Evolutionary conservation across 2,888 invertebrate species (phyloP).

Genomic region (Rhagophthalmus giganteus): DNA sequence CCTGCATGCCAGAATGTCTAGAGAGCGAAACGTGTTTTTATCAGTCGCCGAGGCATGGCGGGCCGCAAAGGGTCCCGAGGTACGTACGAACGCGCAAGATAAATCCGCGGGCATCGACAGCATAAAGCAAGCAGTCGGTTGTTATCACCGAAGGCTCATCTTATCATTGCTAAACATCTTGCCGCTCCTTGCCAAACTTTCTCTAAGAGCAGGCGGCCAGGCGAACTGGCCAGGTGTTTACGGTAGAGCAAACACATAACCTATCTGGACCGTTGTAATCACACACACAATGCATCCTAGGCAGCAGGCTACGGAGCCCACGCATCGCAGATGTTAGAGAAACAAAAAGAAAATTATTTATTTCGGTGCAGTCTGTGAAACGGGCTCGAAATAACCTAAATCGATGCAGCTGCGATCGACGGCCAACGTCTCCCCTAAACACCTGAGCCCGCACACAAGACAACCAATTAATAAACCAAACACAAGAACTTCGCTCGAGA

Average conservation of each 20-base stretch:
- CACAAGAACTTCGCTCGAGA: conserved; percentile 21
- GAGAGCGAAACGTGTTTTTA: conserved; percentile 28
- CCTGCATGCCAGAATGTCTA: conserved; percentile 26
- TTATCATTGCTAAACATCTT: conserved; percentile 44
- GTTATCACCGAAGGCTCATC: conserved; percentile 49
- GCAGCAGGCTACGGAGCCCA: conserved; percentile 40
- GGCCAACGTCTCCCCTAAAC: conserved; percentile 15
- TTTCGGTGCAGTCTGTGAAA: conserved; percentile 47
- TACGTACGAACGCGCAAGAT: too few species aligned
- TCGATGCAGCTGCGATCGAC: conserved; percentile 42
- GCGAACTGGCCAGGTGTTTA: conserved; percentile 28
- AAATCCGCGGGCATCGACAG: conserved; percentile 18
- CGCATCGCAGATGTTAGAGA: conserved; percentile 47
- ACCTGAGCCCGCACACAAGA: neutral
- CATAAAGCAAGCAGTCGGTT: conserved; percentile 35
- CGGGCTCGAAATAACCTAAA: conserved; percentile 41
- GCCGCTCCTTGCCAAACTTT: conserved; percentile 54
- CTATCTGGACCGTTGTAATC: conserved; percentile 47
- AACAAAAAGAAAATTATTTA: conserved; percentile 49
- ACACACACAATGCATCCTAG: conserved; percentile 45
- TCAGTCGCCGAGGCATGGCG: conserved; percentile 12
- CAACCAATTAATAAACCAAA: conserved; percentile 16
- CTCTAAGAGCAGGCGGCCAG: conserved; percentile 42
- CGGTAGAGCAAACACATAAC: conserved; percentile 34
- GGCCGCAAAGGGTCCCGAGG: too few species aligned